phyloP scores from a whole-genome alignment of 2,888 invertebrate species.

The Caenorhabditis macrosperma region DNA sequence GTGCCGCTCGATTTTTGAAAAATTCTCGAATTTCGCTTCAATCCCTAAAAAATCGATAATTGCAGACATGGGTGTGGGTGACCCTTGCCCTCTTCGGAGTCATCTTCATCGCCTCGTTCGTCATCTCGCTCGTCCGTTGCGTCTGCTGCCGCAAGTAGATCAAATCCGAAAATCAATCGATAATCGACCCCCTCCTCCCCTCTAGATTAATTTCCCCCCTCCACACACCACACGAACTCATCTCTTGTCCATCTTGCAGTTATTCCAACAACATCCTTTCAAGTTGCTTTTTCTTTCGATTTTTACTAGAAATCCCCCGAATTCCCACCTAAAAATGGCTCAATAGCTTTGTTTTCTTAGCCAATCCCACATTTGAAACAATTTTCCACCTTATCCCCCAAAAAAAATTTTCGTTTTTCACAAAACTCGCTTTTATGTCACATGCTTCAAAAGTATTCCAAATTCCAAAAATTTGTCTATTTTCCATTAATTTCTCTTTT shows the following conservation, averaged over 20 bases:
- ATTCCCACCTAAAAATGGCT: too few relatives aligned
- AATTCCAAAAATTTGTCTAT: not conserved
- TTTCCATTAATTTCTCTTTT: too few relatives aligned
- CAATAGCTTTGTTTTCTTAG: slow-evolving; percentile 2
- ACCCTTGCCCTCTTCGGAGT: slow-evolving; percentile 74
- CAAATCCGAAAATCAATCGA: not conserved
- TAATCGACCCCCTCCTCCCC: not conserved
- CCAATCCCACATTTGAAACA: too few relatives aligned
- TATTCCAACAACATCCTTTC: not conserved
- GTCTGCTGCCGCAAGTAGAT: slow-evolving; percentile 74
- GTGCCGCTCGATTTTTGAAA: too few relatives aligned
- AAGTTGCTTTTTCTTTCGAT: too few relatives aligned
- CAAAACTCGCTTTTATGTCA: not conserved
- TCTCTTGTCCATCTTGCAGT: slow-evolving; percentile 12
- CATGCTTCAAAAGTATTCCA: not conserved
- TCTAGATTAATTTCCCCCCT: not conserved
- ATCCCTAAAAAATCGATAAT: slow-evolving; percentile 4
- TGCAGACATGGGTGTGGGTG: slow-evolving; percentile 76
- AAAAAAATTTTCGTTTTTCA: not conserved
- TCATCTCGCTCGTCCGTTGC: slow-evolving; percentile 74
- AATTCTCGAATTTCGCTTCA: too few relatives aligned
- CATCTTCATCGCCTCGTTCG: slow-evolving; percentile 71
- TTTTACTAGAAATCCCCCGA: too few relatives aligned
- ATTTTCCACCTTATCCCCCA: too few relatives aligned
- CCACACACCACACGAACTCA: slow-evolving; percentile 1